phyloP scores from a whole-genome alignment of 1,140 invertebrate genomes.

The Anastrepha ludens region DNA sequence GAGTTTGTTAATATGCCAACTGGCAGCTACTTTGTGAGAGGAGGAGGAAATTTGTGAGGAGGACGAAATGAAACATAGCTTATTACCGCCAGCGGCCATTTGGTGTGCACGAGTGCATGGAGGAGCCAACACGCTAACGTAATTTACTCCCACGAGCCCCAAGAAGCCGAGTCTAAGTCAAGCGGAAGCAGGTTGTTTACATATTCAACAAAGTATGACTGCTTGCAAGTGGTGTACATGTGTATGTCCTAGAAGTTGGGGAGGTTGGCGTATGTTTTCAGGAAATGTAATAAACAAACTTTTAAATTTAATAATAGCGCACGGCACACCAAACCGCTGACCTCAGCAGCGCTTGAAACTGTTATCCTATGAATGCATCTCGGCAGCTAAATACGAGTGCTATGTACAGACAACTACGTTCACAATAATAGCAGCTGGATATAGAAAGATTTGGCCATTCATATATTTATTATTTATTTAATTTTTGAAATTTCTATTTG shows the following conservation, averaged over 20 bases:
- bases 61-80: slow-evolving; percentile 24
- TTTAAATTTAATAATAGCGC: slow-evolving; percentile 54
- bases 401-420: too few relatives aligned
- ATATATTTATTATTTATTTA: too few relatives aligned
- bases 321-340: slow-evolving; percentile 27
- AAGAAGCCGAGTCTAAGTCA: not conserved
- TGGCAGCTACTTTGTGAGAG: not conserved
- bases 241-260: not conserved
- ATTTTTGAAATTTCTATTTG: too few relatives aligned
- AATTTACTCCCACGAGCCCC: slow-evolving; percentile 49
- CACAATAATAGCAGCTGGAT: too few relatives aligned
- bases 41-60: not conserved
- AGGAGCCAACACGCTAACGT: slow-evolving; percentile 39
- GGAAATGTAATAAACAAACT: slow-evolving; percentile 44
- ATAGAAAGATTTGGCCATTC: too few relatives aligned
- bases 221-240: not conserved
- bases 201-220: not conserved
- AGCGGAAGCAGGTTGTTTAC: slow-evolving; percentile 11
- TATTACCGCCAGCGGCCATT: slow-evolving; percentile 34
- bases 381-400: not conserved
- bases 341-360: not conserved
- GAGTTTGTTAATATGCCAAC: not conserved
- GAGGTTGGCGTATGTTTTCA: not conserved
- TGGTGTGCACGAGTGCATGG: not conserved
- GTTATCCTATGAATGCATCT: not conserved